phyloP scores from a whole-genome alignment of 2,888 invertebrate genomes.

The Sisyra terminalis region DNA sequence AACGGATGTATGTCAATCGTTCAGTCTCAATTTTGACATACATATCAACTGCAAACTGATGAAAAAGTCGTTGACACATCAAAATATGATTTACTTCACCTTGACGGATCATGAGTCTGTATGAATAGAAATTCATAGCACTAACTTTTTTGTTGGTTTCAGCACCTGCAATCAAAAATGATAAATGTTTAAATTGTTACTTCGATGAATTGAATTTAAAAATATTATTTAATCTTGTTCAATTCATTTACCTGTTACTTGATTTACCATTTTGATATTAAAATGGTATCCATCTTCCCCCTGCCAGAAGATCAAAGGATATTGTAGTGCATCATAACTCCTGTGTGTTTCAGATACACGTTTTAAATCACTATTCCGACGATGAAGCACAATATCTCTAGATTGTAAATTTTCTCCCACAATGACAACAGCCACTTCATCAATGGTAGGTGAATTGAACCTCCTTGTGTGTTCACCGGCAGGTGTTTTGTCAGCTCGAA shows the following conservation, averaged over 20 bases:
- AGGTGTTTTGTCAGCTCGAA: constrained; percentile 18
- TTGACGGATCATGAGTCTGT: constrained; percentile 9
- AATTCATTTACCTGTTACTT: constrained; percentile 10
- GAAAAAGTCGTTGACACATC: not conserved
- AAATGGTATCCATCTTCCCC: constrained; percentile 11
- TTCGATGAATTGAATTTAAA: too few relatives aligned
- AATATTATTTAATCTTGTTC: too few relatives aligned
- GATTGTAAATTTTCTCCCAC: constrained; percentile 14
- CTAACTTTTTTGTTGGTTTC: constrained; percentile 6
- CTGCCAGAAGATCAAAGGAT: constrained; percentile 12
- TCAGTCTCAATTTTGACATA: constrained; percentile 19
- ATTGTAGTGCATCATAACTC: constrained; percentile 22
- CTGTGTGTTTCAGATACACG: constrained; percentile 18
- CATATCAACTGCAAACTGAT: too few relatives aligned
- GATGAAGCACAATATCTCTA: constrained; percentile 19
- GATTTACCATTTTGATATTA: constrained; percentile 14
- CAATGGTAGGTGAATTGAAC: constrained; percentile 17
- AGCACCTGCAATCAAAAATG: too few relatives aligned
- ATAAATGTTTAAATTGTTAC: too few relatives aligned
- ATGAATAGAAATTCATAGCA: constrained; percentile 9
- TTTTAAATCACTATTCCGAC: constrained; percentile 15
- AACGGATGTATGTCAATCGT: constrained; percentile 16
- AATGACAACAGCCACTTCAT: constrained; percentile 14
- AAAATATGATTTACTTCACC: constrained; percentile 8
- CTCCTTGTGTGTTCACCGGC: constrained; percentile 15